These are phyloP conservation scores for Machaerirhynchus nigripectus DNA, from an alignment of 2,113 vertebrate species.

Conservation along the genomic window DNA sequence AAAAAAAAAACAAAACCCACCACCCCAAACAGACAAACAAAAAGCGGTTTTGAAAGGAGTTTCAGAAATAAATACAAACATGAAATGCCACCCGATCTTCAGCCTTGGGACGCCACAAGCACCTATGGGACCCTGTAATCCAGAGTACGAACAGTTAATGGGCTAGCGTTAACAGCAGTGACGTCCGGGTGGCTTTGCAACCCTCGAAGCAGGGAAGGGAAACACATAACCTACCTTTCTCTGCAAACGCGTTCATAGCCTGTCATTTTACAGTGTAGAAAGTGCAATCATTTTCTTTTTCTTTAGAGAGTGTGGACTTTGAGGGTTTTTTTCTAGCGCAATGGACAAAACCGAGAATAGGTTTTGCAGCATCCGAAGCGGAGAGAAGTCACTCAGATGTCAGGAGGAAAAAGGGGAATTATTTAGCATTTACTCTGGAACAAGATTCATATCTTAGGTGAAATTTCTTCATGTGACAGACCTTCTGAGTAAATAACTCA, in stretches of 20 bases:
- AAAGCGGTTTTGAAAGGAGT: accelerated
- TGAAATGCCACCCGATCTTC: neutral
- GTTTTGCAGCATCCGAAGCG: neutral
- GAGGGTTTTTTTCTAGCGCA: neutral
- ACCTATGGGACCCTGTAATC: neutral
- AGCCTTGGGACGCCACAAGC: accelerated
- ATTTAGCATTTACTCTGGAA: neutral
- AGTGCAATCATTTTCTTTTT: neutral
- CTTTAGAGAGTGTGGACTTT: neutral
- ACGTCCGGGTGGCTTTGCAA: accelerated
- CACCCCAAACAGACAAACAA: too few relatives aligned
- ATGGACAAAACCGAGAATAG: neutral
- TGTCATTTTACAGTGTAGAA: neutral
- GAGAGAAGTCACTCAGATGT: neutral
- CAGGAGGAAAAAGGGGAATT: neutral
- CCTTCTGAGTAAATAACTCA: neutral
- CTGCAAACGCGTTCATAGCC: neutral
- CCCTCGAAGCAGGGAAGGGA: neutral
- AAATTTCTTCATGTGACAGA: neutral
- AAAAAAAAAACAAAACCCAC: accelerated
- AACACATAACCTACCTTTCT: neutral
- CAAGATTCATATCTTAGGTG: neutral
- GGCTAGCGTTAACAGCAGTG: accelerated
- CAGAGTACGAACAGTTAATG: neutral
- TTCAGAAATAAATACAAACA: neutral